Evolutionary conservation across 2,113 vertebrate genomes (phyloP), one percentile per base, ranked within the genome.

Genomic region (Podarcis muralis): DNA sequence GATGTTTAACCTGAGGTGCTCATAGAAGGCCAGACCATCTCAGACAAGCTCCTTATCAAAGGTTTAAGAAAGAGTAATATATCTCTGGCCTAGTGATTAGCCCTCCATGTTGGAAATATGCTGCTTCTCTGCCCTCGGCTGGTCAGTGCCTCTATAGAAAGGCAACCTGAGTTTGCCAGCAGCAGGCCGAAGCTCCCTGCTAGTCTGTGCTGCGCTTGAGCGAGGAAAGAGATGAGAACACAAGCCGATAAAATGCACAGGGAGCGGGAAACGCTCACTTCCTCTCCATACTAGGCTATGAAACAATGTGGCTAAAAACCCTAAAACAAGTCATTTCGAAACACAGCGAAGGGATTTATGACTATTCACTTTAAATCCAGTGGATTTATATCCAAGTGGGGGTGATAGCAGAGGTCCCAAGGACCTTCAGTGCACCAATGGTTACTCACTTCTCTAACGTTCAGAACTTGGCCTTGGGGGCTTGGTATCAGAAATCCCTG

Each of bases 1-100:
- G 43, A 75, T 15, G n/a, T 53, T 69, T 27, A 72, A 83, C 20
- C 20, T 0, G 48, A 89, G 88, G 35, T 72, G 90, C 86, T 84
- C 78, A 2, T 0, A 88, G 86, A 82, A 92, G 86, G 87, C 23
- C 91, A 83, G 83, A 83, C 77, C 81, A 83, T 85, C 85, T 94
- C 0, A 0, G 78, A 89, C 91, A 92, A 93, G 87, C 91, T 89
- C 71, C 0, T 25, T 69, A 92, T 92, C 92, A 94, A 92, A 91
- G 78, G 87, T 93, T 91, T 87, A 84, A 91, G 91, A 92, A 40
- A 66, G 75, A 5, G 82, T 81, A 82, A 93, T 87, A 37, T 4
- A 7, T 48, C n/a, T 66, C 40, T n/a, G 81, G 82, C 32, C 43
- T 53, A 25, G 30, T 1, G 72, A 72, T 53, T 86, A 68, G 23